Evolutionary conservation across 2,113 vertebrate species (phyloP).

Genomic region (Chiloscyllium plagiosum): DNA sequence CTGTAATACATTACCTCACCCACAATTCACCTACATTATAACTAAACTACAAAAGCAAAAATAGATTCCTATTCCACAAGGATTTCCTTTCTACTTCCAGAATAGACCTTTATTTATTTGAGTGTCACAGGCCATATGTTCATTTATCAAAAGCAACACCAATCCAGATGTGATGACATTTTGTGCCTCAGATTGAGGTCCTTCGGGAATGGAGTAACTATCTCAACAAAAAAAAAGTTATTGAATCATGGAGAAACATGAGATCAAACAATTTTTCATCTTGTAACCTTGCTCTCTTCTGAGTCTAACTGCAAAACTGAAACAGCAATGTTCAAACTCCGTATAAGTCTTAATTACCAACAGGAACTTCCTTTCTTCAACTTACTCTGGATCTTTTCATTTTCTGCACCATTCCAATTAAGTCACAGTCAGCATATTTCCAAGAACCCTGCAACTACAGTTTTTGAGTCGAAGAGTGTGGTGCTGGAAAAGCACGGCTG

Average conservation of each 20-base stretch:
- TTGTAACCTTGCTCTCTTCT: neutral
- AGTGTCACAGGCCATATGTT: neutral
- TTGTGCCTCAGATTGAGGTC: neutral
- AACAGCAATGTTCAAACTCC: neutral
- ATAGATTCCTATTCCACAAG: neutral
- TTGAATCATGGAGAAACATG: neutral
- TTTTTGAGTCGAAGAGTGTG: neutral
- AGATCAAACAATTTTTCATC: neutral
- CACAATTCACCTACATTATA: neutral
- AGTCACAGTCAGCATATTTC: neutral
- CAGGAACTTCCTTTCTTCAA: neutral
- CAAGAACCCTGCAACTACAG: neutral
- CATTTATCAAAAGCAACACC: neutral
- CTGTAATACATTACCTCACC: neutral
- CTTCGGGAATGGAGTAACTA: neutral
- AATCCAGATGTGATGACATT: neutral
- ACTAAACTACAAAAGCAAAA: neutral
- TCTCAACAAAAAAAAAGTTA: neutral
- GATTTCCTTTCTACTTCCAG: neutral
- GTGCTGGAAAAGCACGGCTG: too few species aligned
- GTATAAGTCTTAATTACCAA: neutral
- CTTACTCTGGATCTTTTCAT: neutral
- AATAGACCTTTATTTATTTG: neutral
- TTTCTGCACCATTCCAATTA: neutral
- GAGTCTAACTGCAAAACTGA: neutral